Percentiles rank a stretch among this genome's conserved stretches.
Evolutionary conservation across 2,113 vertebrate species (phyloP).

Genomic region (Centropristis striata): DNA sequence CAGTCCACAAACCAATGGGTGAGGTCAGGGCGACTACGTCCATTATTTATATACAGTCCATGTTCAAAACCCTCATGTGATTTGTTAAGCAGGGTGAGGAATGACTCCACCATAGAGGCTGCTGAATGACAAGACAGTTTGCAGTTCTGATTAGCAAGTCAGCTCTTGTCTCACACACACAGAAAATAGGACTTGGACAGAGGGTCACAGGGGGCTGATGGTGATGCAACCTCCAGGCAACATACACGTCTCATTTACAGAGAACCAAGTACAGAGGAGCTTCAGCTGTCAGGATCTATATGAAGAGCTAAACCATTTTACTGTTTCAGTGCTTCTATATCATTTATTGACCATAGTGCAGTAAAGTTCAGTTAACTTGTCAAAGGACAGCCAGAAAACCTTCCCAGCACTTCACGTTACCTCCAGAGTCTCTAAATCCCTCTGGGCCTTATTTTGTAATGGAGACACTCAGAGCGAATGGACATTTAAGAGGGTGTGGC

Average conservation of each 20-base stretch:
- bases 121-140: background rate
- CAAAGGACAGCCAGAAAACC: background rate
- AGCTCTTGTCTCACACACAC: background rate
- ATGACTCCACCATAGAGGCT: background rate
- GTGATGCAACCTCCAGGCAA: slow-evolving; percentile 36
- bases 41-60: too few relatives aligned
- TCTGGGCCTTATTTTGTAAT: too few relatives aligned
- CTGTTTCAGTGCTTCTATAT: background rate
- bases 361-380: background rate
- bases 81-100: background rate
- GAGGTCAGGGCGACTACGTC: too few relatives aligned
- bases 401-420: background rate
- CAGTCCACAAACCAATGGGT: too few relatives aligned
- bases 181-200: background rate
- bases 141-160: background rate
- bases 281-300: background rate
- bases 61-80: slow-evolving; percentile 22
- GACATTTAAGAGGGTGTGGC: too few relatives aligned
- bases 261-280: background rate
- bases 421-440: too few relatives aligned
- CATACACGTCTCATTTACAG: background rate
- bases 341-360: background rate
- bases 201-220: background rate
- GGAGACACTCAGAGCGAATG: too few relatives aligned
- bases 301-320: background rate